Percentiles rank a stretch among this genome's conserved stretches.
Evolutionary conservation across 2,113 vertebrate genomes (phyloP).

Genomic region (Syrrhaptes paradoxus): DNA sequence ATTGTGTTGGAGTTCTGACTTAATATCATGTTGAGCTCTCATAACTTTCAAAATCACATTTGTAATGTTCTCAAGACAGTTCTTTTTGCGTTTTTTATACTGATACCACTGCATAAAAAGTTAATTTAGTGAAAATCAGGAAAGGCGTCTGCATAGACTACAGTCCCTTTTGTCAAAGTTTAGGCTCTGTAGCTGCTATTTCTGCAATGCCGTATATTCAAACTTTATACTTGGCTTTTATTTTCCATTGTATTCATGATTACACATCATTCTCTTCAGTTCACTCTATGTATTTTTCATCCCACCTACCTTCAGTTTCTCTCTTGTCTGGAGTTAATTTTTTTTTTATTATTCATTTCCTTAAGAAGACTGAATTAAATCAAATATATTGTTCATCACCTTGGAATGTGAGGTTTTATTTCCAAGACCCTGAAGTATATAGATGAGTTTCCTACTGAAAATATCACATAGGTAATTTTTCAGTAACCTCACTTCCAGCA

Average conservation of each 20-base stretch:
- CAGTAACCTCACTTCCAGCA: not conserved
- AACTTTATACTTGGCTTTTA: not conserved
- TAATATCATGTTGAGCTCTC: not conserved
- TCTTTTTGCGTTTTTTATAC: not conserved
- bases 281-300: not conserved
- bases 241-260: not conserved
- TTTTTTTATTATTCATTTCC: not conserved
- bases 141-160: not conserved
- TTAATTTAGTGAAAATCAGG: not conserved
- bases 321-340: not conserved
- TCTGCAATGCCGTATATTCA: not conserved
- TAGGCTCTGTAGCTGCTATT: not conserved
- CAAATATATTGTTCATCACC: not conserved
- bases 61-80: not conserved
- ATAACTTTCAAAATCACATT: not conserved
- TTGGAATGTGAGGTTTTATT: not conserved
- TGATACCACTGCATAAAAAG: not conserved
- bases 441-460: slow-evolving; percentile 5
- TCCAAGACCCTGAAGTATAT: not conserved
- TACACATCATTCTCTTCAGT: not conserved
- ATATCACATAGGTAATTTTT: not conserved
- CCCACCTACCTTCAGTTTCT: not conserved
- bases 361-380: not conserved
- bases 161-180: not conserved
- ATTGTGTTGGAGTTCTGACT: not conserved